These are phyloP conservation scores for Steinernema carpocapsae DNA, from an alignment of 2,888 invertebrate genomes.

Conservation along the genomic window DNA sequence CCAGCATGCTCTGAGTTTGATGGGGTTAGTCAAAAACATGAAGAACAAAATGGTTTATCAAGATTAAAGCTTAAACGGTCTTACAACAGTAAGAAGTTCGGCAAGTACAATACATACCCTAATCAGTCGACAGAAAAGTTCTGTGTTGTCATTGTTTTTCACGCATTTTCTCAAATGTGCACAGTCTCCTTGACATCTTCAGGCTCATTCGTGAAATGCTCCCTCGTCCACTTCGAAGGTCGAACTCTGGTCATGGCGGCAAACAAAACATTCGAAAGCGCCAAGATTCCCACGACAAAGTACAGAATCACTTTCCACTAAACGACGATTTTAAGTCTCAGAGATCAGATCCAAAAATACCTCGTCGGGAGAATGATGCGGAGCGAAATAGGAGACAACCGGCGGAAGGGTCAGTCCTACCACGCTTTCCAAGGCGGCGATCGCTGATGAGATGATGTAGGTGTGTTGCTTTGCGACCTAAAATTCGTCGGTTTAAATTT, in stretches of 20 bases:
- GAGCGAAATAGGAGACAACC: background rate
- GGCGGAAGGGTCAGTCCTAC: conserved; percentile 13
- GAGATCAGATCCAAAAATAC: background rate
- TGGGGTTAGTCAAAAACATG: too few relatives aligned
- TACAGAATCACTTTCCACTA: background rate
- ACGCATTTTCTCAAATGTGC: too few relatives aligned
- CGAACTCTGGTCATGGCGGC: background rate
- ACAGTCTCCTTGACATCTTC: too few relatives aligned
- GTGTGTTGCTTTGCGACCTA: conserved; percentile 21
- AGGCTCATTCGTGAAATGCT: background rate
- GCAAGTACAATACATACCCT: too few relatives aligned
- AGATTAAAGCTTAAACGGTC: too few relatives aligned
- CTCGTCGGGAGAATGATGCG: background rate
- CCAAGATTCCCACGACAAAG: background rate
- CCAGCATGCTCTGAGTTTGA: too few relatives aligned
- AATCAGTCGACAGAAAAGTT: too few relatives aligned
- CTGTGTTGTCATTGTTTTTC: too few relatives aligned
- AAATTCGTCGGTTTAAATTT: background rate
- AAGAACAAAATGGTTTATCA: too few relatives aligned
- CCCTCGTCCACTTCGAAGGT: background rate
- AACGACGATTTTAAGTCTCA: background rate
- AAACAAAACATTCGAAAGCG: background rate
- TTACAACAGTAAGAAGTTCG: too few relatives aligned
- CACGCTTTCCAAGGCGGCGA: conserved; percentile 6
- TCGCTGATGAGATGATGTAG: background rate